Base-by-base conservation (phyloP, 2,113 vertebrate species). In the Trichechus manatus region DNA sequence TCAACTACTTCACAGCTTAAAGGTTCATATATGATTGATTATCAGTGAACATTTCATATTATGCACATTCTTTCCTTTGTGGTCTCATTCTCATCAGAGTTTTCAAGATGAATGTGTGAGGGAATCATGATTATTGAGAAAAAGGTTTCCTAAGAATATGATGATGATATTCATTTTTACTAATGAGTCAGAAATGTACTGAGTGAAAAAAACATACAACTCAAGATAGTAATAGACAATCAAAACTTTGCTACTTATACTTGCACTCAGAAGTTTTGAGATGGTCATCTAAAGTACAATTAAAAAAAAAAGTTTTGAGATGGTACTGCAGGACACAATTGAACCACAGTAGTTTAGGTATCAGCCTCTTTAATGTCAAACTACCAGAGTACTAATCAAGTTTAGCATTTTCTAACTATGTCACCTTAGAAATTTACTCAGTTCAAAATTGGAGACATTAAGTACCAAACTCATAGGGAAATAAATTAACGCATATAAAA, bases 31-130 rank as follows among this genome's bases (percentile, higher is more conserved):
- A 66, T 89, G 79, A 77, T 79, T 86, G 70, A 93, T 88, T 87
- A 39, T 70, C 14, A 80, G n/a, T 75, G 53, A 86, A 75, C 66
- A 89, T 83, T 95, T 92, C 25, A 80, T 88, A 75, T 81, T 79
- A 56, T 31, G 36, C 20, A 75, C n/a, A 61, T 85, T 89, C 14
- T 59, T 93, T 97, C 13, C 1, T 84, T 92, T 93, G 31, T 81
- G 42, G 47, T 74, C 27, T 94, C 19, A 85, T 91, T 77, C 29
- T 64, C 36, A 94, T 74, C 17, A 78, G 10, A 61, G 15, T 96
- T 78, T 94, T 89, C 19, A 89, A 75, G 85, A 83, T 78, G 15
- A 94, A 70, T 64, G 14, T 17, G n/a, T 78, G n/a, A 75, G 25
- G 17, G 94, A 92, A 91, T 61, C 3, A 47, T 53, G 22, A 63